Conservation (phyloP, 37 sponge, comb jelly and placozoan species). For the Aplysina aerophoba region DNA sequence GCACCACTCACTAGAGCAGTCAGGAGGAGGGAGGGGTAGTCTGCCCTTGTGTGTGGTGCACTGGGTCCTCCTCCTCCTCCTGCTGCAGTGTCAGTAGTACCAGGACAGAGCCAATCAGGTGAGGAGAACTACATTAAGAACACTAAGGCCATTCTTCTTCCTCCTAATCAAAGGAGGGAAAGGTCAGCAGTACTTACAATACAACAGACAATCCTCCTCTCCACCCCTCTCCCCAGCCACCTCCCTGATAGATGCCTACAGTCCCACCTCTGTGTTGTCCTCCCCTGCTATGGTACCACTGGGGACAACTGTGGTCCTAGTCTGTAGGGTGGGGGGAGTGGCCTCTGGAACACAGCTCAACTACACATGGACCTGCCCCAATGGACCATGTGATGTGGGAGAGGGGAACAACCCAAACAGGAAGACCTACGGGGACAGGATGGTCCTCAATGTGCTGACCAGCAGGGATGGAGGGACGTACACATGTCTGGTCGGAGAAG, state of each 20-base stretch:
- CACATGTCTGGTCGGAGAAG: constrained; percentile 5
- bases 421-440: constrained; percentile 24
- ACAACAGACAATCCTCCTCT: no score
- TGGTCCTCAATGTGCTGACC: constrained; percentile 19
- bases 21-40: no score
- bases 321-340: constrained; percentile 20
- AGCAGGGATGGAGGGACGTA: constrained; percentile 15
- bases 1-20: no score
- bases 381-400: constrained; percentile 30
- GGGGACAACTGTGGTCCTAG: constrained; percentile 23
- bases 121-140: no score
- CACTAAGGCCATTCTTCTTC: no score
- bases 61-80: no score
- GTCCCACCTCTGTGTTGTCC: background rate
- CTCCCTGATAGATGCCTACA: constrained; percentile 22
- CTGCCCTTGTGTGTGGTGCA: no score
- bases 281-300: constrained; percentile 8
- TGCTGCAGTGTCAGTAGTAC: no score
- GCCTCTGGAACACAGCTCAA: constrained; percentile 13
- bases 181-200: no score
- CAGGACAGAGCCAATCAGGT: no score
- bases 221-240: background rate
- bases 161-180: no score
- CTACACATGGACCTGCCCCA: constrained; percentile 37
- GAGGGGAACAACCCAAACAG: constrained; percentile 26